Evolutionary conservation across 2,888 invertebrate genomes (phyloP), one percentile per base, ranked within the genome.

Genomic region (Drosophila infuscata): DNA sequence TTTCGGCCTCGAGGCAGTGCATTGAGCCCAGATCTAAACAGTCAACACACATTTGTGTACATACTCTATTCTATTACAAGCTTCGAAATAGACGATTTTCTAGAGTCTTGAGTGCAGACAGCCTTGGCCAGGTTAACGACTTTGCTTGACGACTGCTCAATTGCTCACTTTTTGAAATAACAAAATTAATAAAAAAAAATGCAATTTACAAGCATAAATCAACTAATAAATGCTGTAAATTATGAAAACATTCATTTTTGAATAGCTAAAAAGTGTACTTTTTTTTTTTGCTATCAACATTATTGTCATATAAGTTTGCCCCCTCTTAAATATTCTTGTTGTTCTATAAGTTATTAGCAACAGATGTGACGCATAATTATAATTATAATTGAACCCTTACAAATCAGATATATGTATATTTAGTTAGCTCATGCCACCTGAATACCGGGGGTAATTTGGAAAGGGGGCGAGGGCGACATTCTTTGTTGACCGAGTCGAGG

Each of bases 71-170:
- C 36, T 32, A 15, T 57, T 43, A 43, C 57, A 57, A 57, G 32
- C 57, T 43, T 32, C 3, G 32, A 43, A 57, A 25, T 32, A 32
- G n/a, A 20, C 32, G 32, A 20, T 57, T 57, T 20, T 43, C 32
- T 20, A 20, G 25, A 25, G 35, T 25, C 35, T 54, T 29, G 43
- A 43, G 15, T 15, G 29, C 8, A 38, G 56, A 38, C 30, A 57
- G 30, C 57, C 57, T 57, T 57, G 57, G 20, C 9, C 43, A 57
- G 43, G 57, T 43, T 43, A 57, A 57, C 32, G 43, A 43, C 57
- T 57, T 17, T 43, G 29, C 11, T 49, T 49, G 15, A 46, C 25
- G 15, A 46, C 25, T 46, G 46, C 46, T 25, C 25, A 25, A 25
- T 17, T 29, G 17, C 29, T 29, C 9, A 29, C 25, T 29, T 11